These are phyloP conservation scores for Endotricha flammealis DNA, from an alignment of 2,888 invertebrate species.

Conservation along the genomic window DNA sequence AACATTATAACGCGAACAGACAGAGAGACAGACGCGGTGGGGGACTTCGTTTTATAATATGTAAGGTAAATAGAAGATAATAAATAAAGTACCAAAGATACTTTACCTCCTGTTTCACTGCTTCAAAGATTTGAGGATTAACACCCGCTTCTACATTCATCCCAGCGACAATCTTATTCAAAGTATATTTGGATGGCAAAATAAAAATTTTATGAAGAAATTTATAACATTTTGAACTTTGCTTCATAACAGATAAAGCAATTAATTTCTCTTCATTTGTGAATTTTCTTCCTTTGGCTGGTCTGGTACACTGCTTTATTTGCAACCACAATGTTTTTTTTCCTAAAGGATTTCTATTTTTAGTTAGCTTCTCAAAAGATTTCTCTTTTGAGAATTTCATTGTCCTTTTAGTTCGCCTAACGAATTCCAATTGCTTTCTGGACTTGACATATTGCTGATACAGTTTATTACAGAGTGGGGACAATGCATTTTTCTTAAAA, in stretches of 20 bases:
- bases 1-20: too few relatives aligned
- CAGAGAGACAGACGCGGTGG: too few relatives aligned
- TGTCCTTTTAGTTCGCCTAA: slow-evolving; percentile 7
- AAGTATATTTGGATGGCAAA: slow-evolving; percentile 16
- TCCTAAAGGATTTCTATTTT: slow-evolving; percentile 14
- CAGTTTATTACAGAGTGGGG: too few relatives aligned
- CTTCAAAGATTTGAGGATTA: slow-evolving; percentile 16
- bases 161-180: slow-evolving; percentile 13
- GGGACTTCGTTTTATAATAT: too few relatives aligned
- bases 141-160: background rate
- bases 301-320: slow-evolving; percentile 13
- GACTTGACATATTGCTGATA: too few relatives aligned
- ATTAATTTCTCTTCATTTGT: slow-evolving; percentile 7
- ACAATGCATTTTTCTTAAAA: too few relatives aligned
- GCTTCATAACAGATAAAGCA: slow-evolving; percentile 7
- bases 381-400: slow-evolving; percentile 12
- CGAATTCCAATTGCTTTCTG: slow-evolving; percentile 3
- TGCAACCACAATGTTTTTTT: slow-evolving; percentile 20
- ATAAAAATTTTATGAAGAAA: slow-evolving; percentile 22
- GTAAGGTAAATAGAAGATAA: too few relatives aligned
- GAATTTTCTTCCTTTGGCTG: slow-evolving; percentile 10
- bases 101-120: too few relatives aligned
- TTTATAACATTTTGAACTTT: slow-evolving; percentile 11
- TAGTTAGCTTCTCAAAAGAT: slow-evolving; percentile 9
- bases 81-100: too few relatives aligned